Evolutionary conservation across 2,888 invertebrate genomes (phyloP).

Genomic region (Danaus chrysippus): DNA sequence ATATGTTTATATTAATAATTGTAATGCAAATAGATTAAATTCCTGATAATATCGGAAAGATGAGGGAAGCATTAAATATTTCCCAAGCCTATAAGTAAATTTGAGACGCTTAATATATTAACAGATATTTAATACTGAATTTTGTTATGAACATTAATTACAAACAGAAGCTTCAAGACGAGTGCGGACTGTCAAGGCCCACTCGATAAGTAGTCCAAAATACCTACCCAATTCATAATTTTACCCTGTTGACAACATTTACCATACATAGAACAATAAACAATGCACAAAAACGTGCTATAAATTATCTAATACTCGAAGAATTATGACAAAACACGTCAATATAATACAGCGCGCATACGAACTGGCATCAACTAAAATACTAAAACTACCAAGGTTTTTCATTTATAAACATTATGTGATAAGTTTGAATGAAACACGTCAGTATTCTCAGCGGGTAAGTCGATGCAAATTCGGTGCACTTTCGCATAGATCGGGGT

Average conservation of each 20-base stretch:
- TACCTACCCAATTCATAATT: constrained; percentile 36
- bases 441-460: neutral
- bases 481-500: constrained; percentile 29
- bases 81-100: constrained; percentile 16
- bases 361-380: too few species aligned
- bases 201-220: constrained; percentile 23
- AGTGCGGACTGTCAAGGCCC: neutral
- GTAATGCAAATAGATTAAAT: neutral
- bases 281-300: constrained; percentile 66
- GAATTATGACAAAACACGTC: constrained; percentile 46
- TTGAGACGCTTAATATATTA: constrained; percentile 21
- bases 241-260: constrained; percentile 74
- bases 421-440: constrained; percentile 28
- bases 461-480: constrained; percentile 32
- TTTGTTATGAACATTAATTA: neutral
- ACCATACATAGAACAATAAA: constrained; percentile 58
- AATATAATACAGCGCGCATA: constrained; percentile 38
- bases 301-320: constrained; percentile 45
- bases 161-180: neutral
- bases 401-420: neutral
- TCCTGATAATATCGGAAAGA: neutral
- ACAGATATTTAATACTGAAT: constrained; percentile 28
- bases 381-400: too few species aligned
- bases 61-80: constrained; percentile 10
- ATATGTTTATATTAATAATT: neutral